phyloP scores from a whole-genome alignment of 2,888 invertebrate species.

The Sphaerophoria taeniata region DNA sequence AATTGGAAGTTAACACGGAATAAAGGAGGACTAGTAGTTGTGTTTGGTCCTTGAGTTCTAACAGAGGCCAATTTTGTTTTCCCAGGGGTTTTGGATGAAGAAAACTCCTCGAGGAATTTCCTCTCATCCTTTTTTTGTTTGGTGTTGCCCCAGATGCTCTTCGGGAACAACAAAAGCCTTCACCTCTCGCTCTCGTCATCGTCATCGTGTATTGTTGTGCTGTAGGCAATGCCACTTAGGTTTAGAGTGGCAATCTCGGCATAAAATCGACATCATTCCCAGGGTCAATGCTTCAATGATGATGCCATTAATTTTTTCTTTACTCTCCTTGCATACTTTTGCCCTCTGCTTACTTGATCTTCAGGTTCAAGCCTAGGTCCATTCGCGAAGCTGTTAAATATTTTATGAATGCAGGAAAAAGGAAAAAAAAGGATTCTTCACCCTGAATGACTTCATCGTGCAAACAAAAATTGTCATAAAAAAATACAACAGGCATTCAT shows the following conservation, averaged over 20 bases:
- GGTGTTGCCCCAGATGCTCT: slow-evolving; percentile 3
- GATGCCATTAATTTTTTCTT: slow-evolving; percentile 53
- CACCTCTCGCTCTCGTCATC: not conserved
- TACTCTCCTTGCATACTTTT: not conserved
- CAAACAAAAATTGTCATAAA: slow-evolving; percentile 30
- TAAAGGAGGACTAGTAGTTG: not conserved
- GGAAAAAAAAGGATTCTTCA: slow-evolving; percentile 44
- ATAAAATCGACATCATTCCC: slow-evolving; percentile 62
- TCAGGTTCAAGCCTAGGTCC: not conserved
- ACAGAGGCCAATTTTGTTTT: slow-evolving; percentile 25
- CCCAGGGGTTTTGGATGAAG: not conserved
- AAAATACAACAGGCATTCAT: slow-evolving; percentile 28
- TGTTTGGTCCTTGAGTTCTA: slow-evolving; percentile 9
- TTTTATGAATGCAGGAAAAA: slow-evolving; percentile 41
- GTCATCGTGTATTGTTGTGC: not conserved
- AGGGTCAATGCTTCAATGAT: slow-evolving; percentile 68
- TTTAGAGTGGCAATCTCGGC: slow-evolving; percentile 21
- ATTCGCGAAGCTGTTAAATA: slow-evolving; percentile 39
- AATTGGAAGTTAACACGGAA: not conserved
- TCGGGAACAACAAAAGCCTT: not conserved
- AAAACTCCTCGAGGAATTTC: slow-evolving; percentile 7
- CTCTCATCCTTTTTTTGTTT: not conserved
- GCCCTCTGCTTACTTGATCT: slow-evolving; percentile 7
- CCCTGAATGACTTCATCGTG: slow-evolving; percentile 35
- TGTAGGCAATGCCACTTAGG: not conserved